Evolutionary conservation across 2,797 vertebrate genomes (phyloP).

Genomic region (Leptatherina wallacei): DNA sequence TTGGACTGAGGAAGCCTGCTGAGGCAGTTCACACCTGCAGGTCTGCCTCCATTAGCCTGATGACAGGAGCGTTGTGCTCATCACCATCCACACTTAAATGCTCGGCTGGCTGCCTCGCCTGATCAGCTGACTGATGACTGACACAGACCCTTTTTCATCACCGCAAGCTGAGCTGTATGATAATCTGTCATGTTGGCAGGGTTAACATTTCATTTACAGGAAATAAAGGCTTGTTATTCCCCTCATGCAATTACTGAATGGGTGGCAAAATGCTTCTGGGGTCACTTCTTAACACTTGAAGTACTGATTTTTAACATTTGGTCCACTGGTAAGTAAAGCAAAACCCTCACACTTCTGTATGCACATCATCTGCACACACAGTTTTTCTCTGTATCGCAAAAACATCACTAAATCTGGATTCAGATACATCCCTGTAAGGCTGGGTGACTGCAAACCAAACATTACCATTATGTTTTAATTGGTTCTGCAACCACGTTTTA

Average conservation of each 20-base stretch:
- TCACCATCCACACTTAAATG: slow-evolving; percentile 59
- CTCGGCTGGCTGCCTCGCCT: slow-evolving; percentile 41
- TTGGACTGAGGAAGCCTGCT: slow-evolving; percentile 46
- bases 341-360: slow-evolving; percentile 8
- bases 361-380: slow-evolving; percentile 23
- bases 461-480: slow-evolving; percentile 55
- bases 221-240: slow-evolving; percentile 19
- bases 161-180: slow-evolving; percentile 15
- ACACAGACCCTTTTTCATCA: slow-evolving; percentile 18
- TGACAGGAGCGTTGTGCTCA: slow-evolving; percentile 67
- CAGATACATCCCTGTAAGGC: slow-evolving; percentile 23
- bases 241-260: slow-evolving; percentile 20
- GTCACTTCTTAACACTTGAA: slow-evolving; percentile 15
- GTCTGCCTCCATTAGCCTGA: slow-evolving; percentile 72
- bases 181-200: slow-evolving; percentile 2
- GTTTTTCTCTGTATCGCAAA: slow-evolving; percentile 26
- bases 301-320: slow-evolving; percentile 2
- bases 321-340: background rate
- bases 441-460: slow-evolving; percentile 34
- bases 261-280: slow-evolving; percentile 23
- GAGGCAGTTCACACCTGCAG: slow-evolving; percentile 70
- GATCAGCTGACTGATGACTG: slow-evolving; percentile 44
- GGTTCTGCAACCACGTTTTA: slow-evolving; percentile 26
- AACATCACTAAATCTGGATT: slow-evolving; percentile 25
- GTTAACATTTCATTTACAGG: slow-evolving; percentile 30